Base-by-base conservation (phyloP, 2,113 vertebrate genomes). In the Perca fluviatilis region DNA sequence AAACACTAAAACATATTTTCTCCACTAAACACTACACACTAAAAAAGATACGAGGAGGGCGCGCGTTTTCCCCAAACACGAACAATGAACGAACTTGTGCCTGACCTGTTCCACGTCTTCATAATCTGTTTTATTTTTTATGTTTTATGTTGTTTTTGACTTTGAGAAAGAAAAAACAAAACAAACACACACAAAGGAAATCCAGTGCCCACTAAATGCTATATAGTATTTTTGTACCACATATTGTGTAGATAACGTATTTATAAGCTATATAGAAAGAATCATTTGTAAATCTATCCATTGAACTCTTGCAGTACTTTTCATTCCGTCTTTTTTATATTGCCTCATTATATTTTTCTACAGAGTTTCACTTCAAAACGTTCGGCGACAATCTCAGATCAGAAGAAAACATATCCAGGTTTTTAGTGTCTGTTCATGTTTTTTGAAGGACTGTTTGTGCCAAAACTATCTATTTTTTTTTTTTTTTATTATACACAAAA, bases 201-300 rank as follows among this genome's bases (percentile, higher is more conserved):
- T 89, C 87, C 95, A 94, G 91, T 95, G 94, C 94, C 96, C 95
- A 83, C 91, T 94, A 91, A 92, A 95, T 95, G 92, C 95, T 92
- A 83, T 90, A 93, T 94, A 94, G 93, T 97, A 96, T 97, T 97
- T 98, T 96, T 97, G 91, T 96, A 97, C 92, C 88, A 91, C 95
- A 94, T 96, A 93, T 95, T 94, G 95, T 96, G 96, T 96, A 97
- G 96, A 96, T 96, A 95, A 77, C 93, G 80, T 97, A 96, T 97
- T 97, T 98, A 97, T 97, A 96, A 99, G 95, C 96, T 95, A 96
- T 95, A 93, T 96, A 95, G 95, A 96, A 96, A 96, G 36, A 40
- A 95, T 91, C 94, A 91, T 95, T 33, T 96, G 95, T 97, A 96
- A 97, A 97, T 96, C 84, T 96, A 90, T 95, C 94, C 88, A 84